Percentiles rank a stretch among this genome's conserved stretches.
These are phyloP conservation scores for Tetragonula carbonaria DNA, from an alignment of 2,888 invertebrate species.

Conservation along the genomic window DNA sequence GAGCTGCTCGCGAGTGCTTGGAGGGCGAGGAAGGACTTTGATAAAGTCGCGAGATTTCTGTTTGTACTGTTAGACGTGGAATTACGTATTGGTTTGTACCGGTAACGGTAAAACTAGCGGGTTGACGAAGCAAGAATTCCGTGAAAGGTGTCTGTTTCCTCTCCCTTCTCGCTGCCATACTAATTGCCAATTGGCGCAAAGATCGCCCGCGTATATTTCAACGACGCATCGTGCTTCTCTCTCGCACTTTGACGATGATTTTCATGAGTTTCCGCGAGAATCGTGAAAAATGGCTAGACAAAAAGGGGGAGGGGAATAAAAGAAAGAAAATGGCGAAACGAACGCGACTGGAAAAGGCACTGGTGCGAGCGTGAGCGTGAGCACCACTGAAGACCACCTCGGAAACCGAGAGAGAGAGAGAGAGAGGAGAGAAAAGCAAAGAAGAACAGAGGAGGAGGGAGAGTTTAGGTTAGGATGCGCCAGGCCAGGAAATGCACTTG, in stretches of 20 bases:
- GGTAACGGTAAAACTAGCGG: background rate
- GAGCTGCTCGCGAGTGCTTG: background rate
- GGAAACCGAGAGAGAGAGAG: slow-evolving; percentile 7
- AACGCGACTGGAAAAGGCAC: background rate
- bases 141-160: background rate
- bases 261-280: too few relatives aligned
- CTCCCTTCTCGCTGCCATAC: too few relatives aligned
- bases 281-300: too few relatives aligned
- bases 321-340: too few relatives aligned
- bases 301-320: too few relatives aligned
- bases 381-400: slow-evolving; percentile 61
- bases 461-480: slow-evolving; percentile 71
- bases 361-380: slow-evolving; percentile 32
- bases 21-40: background rate
- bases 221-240: too few relatives aligned
- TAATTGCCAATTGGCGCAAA: too few relatives aligned
- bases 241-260: too few relatives aligned
- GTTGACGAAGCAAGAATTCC: background rate
- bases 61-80: slow-evolving; percentile 2
- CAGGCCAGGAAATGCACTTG: slow-evolving; percentile 83
- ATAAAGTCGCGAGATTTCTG: slow-evolving; percentile 7
- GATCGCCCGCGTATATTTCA: too few relatives aligned
- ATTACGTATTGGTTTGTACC: background rate
- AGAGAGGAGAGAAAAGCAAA: background rate
- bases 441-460: slow-evolving; percentile 37